phyloP scores from a whole-genome alignment of 2,797 vertebrate genomes.

The Tadarida brasiliensis region DNA sequence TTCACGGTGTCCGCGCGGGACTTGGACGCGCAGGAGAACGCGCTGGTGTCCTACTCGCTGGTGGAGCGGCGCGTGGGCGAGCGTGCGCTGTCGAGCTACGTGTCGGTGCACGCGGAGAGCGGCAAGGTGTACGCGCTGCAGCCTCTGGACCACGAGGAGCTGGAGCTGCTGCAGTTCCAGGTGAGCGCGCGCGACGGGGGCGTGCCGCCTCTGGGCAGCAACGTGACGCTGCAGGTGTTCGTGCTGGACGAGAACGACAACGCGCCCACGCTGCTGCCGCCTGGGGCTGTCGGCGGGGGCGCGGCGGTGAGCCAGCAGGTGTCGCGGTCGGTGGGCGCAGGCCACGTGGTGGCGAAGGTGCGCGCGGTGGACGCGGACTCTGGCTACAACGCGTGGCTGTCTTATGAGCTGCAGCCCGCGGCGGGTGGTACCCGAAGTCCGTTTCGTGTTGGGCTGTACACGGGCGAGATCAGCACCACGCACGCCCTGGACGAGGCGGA shows the following conservation, averaged over 20 bases:
- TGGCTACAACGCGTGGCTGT: conserved; percentile 77
- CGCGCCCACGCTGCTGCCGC: conserved; percentile 59
- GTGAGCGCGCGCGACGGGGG: not conserved
- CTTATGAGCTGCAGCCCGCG: no score
- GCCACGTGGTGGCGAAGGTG: conserved; percentile 82
- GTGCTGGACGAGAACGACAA: not conserved
- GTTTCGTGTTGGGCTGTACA: no score
- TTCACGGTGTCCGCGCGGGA: conserved; percentile 81
- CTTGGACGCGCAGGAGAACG: conserved; percentile 82
- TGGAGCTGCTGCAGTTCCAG: conserved; percentile 64
- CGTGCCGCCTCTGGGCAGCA: not conserved
- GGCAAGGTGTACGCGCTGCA: conserved; percentile 85
- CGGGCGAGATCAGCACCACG: no score
- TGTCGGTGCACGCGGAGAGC: conserved; percentile 77
- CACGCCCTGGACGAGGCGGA: no score
- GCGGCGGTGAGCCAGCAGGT: conserved; percentile 91
- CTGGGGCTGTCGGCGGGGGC: conserved; percentile 67
- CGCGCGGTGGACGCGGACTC: conserved; percentile 84
- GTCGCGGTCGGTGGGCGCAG: conserved; percentile 87
- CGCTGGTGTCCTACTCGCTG: conserved; percentile 77
- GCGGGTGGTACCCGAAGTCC: no score
- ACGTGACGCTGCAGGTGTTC: conserved; percentile 8
- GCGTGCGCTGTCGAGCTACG: conserved; percentile 85
- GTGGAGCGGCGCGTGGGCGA: conserved; percentile 75
- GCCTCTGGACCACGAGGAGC: conserved; percentile 85